These are phyloP conservation scores for Caenorhabditis imperialis DNA, from an alignment of 2,888 invertebrate genomes.

Conservation along the genomic window DNA sequence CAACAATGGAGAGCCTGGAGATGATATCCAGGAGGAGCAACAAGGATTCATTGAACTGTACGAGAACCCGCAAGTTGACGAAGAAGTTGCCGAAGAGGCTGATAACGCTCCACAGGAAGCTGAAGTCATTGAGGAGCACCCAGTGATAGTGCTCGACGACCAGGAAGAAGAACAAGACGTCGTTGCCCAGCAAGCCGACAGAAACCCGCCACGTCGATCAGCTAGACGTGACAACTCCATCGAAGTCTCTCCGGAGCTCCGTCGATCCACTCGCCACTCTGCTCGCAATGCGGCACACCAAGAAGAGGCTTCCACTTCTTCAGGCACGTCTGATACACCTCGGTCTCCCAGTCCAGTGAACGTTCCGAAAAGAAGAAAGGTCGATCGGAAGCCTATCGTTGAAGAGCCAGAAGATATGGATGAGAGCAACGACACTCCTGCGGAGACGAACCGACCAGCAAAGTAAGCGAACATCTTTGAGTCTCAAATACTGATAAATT, in stretches of 20 bases:
- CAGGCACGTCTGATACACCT: not conserved
- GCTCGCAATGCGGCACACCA: not conserved
- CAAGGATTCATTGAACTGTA: too few species aligned
- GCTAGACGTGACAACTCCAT: not conserved
- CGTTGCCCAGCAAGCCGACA: too few species aligned
- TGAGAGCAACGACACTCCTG: too few species aligned
- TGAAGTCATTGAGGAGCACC: too few species aligned
- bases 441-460: conserved; percentile 7
- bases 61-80: too few species aligned
- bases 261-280: conserved; percentile 14
- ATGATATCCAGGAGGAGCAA: not conserved
- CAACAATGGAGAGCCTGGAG: not conserved
- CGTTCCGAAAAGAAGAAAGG: conserved; percentile 6
- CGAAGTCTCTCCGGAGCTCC: conserved; percentile 3
- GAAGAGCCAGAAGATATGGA: conserved; percentile 30
- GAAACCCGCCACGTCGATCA: too few species aligned
- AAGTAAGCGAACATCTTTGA: not conserved
- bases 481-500: conserved; percentile 5
- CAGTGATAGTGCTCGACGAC: too few species aligned
- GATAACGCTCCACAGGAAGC: too few species aligned
- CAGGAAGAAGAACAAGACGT: too few species aligned
- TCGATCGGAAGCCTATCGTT: not conserved
- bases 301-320: conserved; percentile 15
- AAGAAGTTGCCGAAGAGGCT: too few species aligned
- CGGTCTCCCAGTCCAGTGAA: not conserved